Evolutionary conservation across 2,888 invertebrate genomes (phyloP), one percentile per base, ranked within the genome.

Genomic region (Chymomyza caudatula): DNA sequence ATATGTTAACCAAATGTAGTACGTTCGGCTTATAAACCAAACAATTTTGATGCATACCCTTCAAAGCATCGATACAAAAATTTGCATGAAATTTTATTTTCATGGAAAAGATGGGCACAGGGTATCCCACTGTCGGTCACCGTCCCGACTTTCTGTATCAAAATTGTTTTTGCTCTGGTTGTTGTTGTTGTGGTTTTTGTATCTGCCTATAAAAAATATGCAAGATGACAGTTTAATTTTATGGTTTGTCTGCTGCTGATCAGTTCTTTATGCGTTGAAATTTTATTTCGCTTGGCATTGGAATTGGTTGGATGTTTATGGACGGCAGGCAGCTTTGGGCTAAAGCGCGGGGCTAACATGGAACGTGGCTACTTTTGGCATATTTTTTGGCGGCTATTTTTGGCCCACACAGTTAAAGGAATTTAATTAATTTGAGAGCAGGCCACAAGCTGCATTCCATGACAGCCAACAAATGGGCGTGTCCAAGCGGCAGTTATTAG

Each of bases 201-300:
- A 66, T 74, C 75, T 85, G 85, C 74, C 69, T 74, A 81, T 83
- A 88, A 89, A 88, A 84, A 87, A 87, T 87, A 90, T 89, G 81
- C 87, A 88, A 90, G 88, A 87, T 90, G 90, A 90, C 90, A 90
- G 89, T 89, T 90, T 90, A 90, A 90, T 90, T 90, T 90, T 89
- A 89, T 89, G 89, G 88, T 89, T 89, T 89, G 89, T 88, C 89
- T 88, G 88, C 81, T 88, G 89, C 86, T 88, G 89, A 89, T 89
- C 89, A 88, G 86, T 87, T 82, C 82, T 82, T 87, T 87, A 88
- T 88, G 87, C 81, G 84, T 65, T 80, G 78, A 87, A 80, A 76
- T 84, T 84, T 76, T 79, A 71, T 70, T 76, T 70, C 67, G 64
- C 67, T 65, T 64, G 60, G 17, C 60, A 19, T 43, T 23, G 57